Conservation (phyloP, 2,797 vertebrate species). For the Mormyrops boulengeri region DNA sequence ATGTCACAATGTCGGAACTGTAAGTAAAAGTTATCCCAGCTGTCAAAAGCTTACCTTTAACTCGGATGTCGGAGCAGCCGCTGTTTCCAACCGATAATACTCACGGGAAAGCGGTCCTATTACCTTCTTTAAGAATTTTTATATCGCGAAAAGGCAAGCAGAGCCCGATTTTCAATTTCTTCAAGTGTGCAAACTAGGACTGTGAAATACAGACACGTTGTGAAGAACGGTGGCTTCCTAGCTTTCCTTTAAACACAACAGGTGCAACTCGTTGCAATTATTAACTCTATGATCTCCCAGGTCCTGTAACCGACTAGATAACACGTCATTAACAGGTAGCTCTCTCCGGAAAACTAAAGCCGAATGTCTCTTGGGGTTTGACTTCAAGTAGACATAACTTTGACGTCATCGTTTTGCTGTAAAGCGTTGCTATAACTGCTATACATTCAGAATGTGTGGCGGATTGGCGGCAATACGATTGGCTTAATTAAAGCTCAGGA, state of each 20-base stretch:
- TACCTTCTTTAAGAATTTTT: not conserved
- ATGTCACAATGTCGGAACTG: not conserved
- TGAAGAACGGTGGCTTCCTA: conserved; percentile 26
- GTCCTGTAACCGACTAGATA: conserved; percentile 18
- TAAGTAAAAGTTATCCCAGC: not conserved
- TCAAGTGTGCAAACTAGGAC: conserved; percentile 13
- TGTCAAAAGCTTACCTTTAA: conserved; percentile 2
- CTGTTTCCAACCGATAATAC: not conserved
- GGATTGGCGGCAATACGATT: conserved; percentile 36
- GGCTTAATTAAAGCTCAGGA: conserved; percentile 66
- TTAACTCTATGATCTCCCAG: conserved; percentile 44
- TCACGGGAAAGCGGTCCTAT: not conserved
- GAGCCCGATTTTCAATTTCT: not conserved
- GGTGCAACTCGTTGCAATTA: conserved; percentile 55
- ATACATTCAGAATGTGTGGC: conserved; percentile 31
- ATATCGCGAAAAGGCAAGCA: not conserved
- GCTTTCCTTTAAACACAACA: conserved; percentile 44
- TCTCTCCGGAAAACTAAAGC: not conserved
- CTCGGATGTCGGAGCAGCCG: not conserved
- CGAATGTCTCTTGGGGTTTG: not conserved
- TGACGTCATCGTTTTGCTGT: not conserved
- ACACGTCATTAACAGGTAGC: not conserved
- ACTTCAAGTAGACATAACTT: not conserved
- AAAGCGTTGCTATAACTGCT: not conserved
- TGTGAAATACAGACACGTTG: conserved; percentile 17